Percentiles rank a stretch among this genome's conserved stretches.
These are phyloP conservation scores for Centrocercus urophasianus DNA, from an alignment of 2,113 vertebrate genomes.

Conservation along the genomic window DNA sequence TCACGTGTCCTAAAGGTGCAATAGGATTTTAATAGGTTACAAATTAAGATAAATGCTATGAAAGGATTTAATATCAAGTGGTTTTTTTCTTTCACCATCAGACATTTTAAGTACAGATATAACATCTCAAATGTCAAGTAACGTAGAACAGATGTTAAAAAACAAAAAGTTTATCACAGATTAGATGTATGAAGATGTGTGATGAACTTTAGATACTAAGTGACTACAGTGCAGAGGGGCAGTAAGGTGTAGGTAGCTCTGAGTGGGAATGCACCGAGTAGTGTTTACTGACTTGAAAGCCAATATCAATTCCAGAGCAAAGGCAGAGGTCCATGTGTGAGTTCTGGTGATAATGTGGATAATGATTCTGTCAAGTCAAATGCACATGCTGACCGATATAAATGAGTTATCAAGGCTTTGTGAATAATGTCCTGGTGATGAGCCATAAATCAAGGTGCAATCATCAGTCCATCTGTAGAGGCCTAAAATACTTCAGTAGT, in stretches of 20 bases:
- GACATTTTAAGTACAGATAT: neutral
- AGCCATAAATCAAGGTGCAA: conserved; percentile 62
- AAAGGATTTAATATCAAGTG: neutral
- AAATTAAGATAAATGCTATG: neutral
- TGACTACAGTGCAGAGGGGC: neutral
- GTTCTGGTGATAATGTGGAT: conserved; percentile 57
- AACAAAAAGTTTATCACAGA: neutral
- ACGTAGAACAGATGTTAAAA: neutral
- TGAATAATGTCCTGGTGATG: conserved; percentile 52
- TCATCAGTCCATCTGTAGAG: conserved; percentile 48
- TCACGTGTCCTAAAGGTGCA: neutral
- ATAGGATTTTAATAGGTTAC: neutral
- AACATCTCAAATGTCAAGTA: neutral
- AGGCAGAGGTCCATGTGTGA: conserved; percentile 7
- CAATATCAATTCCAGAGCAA: neutral
- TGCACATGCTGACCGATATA: conserved; percentile 15
- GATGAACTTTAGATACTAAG: neutral
- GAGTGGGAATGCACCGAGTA: neutral
- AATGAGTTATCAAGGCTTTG: conserved; percentile 54
- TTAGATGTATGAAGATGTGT: neutral
- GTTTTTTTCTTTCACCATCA: neutral
- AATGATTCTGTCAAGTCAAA: conserved; percentile 63
- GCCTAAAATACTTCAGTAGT: neutral
- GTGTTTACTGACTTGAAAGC: conserved; percentile 14
- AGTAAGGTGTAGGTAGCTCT: neutral